Conservation (phyloP, 2,113 vertebrate genomes). For the Dipodomys merriami region DNA sequence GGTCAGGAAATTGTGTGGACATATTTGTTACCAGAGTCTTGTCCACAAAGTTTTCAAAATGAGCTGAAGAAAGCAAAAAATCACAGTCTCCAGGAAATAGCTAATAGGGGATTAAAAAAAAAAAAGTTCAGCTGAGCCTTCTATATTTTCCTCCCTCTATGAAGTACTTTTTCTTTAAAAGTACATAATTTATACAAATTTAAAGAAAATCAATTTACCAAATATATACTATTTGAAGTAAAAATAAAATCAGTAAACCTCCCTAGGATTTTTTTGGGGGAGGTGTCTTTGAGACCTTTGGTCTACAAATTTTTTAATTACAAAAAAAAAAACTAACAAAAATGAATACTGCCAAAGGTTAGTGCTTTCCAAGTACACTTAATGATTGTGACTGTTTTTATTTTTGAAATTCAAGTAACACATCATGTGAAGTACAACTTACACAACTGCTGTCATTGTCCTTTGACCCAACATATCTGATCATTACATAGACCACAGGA, state of each 20-base stretch:
- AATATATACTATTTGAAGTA: constrained; percentile 38
- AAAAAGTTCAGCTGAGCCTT: neutral
- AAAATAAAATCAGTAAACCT: neutral
- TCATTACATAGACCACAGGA: neutral
- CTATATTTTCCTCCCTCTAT: neutral
- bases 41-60: constrained; percentile 44
- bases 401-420: constrained; percentile 44
- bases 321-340: constrained; percentile 52
- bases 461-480: neutral
- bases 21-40: neutral
- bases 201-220: constrained; percentile 39
- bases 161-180: neutral
- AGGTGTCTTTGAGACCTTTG: neutral
- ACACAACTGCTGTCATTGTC: neutral
- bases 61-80: constrained; percentile 52
- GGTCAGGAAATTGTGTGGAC: constrained; percentile 31
- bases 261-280: neutral
- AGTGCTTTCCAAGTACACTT: neutral
- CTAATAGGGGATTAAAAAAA: neutral
- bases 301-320: constrained; percentile 37
- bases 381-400: constrained; percentile 35
- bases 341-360: neutral
- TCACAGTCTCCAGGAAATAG: constrained; percentile 1
- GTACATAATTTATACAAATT: constrained; percentile 11
- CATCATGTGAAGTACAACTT: constrained; percentile 12